A percentile compares a stretch with the other conserved stretches of the same genome.
Conservation (phyloP, 1,140 invertebrate genomes). For the Panagrolaimus sp. region DNA sequence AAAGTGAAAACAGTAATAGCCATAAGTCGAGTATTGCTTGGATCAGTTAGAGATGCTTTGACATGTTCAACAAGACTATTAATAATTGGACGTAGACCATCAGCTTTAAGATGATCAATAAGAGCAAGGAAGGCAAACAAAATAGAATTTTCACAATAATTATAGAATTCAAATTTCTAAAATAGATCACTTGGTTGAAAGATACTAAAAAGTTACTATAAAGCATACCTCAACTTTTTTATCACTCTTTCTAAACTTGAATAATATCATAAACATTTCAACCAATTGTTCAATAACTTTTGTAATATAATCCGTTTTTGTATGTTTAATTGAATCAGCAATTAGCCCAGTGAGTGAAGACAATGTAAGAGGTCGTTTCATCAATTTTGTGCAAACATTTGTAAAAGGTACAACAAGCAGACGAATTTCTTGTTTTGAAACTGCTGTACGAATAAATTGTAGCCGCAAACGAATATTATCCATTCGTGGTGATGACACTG, state of each 20-base stretch:
- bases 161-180: conserved; percentile 13
- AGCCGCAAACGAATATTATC: conserved; percentile 18
- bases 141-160: conserved; percentile 19
- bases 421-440: conserved; percentile 13
- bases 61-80: conserved; percentile 17
- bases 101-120: conserved; percentile 21
- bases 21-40: conserved; percentile 12
- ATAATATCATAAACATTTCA: background rate
- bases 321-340: conserved; percentile 14
- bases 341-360: background rate
- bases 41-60: background rate
- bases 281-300: conserved; percentile 13
- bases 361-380: conserved; percentile 12
- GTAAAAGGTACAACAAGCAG: conserved; percentile 18
- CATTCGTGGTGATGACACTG: conserved; percentile 10
- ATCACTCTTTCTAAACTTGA: background rate
- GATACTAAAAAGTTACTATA: background rate
- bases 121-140: conserved; percentile 20
- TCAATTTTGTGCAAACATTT: conserved; percentile 13
- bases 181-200: background rate
- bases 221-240: background rate
- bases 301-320: conserved; percentile 12
- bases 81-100: conserved; percentile 23
- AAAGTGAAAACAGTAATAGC: conserved; percentile 27
- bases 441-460: background rate